A percentile compares a stretch with the other conserved stretches of the same genome.
These are phyloP conservation scores for Echinarachnius parma DNA, from an alignment of 53 echinoderm and acorn worm species.

Conservation along the genomic window DNA sequence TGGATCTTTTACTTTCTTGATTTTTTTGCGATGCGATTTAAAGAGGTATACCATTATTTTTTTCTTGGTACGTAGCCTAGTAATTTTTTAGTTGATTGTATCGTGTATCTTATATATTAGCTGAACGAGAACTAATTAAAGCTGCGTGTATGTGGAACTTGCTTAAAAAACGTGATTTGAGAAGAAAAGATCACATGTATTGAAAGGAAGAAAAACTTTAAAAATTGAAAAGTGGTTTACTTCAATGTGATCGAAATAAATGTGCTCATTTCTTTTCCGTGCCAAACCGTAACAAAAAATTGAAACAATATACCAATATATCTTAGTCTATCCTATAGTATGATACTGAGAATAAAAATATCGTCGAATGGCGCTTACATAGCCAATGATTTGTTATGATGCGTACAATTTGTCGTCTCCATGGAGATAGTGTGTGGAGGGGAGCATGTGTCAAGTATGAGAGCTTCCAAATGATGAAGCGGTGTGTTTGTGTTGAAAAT, in stretches of 20 bases:
- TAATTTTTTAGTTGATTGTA: slow-evolving; percentile 24
- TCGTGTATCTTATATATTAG: slow-evolving; percentile 45
- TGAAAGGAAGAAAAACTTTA: slow-evolving; percentile 13
- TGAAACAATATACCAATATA: slow-evolving; percentile 41
- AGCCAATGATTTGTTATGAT: no score
- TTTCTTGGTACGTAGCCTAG: slow-evolving; percentile 34
- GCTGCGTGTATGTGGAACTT: slow-evolving; percentile 35
- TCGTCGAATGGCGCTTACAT: slow-evolving; percentile 47
- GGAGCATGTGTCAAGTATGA: no score
- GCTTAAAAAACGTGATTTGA: neutral
- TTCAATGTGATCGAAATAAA: slow-evolving; percentile 37
- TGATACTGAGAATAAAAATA: slow-evolving; percentile 42
- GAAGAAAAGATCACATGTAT: slow-evolving; percentile 10
- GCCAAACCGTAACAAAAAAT: slow-evolving; percentile 37
- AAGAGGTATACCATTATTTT: slow-evolving; percentile 11
- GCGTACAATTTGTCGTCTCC: no score
- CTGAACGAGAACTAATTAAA: slow-evolving; percentile 16
- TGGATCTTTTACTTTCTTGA: slow-evolving; percentile 28
- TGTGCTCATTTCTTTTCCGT: slow-evolving; percentile 44
- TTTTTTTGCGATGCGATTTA: slow-evolving; percentile 23
- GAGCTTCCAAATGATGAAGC: no score
- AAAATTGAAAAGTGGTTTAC: slow-evolving; percentile 7
- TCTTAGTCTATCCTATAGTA: slow-evolving; percentile 47
- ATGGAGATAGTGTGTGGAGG: no score
- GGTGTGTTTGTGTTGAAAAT: no score